These are phyloP conservation scores for Mesorhabditis spiculigera DNA, from an alignment of 2,888 invertebrate species.

Conservation along the genomic window DNA sequence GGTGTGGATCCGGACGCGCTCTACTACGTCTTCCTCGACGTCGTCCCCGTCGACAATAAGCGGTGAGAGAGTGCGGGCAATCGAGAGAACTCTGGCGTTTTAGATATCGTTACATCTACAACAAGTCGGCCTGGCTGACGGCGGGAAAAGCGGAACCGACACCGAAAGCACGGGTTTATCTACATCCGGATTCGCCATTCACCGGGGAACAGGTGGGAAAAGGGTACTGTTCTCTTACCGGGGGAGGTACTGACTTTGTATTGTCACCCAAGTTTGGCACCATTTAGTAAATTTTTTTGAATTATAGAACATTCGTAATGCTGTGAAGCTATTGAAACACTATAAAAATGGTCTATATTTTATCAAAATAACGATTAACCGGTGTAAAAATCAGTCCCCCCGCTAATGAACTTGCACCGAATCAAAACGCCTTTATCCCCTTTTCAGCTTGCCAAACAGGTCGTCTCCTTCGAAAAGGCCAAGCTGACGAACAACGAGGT, in stretches of 20 bases:
- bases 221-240: too few relatives aligned
- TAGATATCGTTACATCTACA: conserved; percentile 93
- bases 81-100: conserved; percentile 61
- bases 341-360: too few relatives aligned
- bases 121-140: conserved; percentile 93
- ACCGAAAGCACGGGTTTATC: conserved; percentile 70
- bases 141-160: conserved; percentile 74
- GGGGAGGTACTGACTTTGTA: not conserved
- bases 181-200: conserved; percentile 94
- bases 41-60: conserved; percentile 80
- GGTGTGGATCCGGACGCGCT: conserved; percentile 67
- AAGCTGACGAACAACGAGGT: conserved; percentile 97
- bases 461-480: conserved; percentile 91
- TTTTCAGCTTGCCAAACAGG: conserved; percentile 42
- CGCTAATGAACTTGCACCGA: too few relatives aligned
- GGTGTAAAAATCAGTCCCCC: too few relatives aligned
- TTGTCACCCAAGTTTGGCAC: too few relatives aligned
- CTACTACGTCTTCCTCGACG: conserved; percentile 90
- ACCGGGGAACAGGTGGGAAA: conserved; percentile 82
- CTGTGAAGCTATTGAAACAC: too few relatives aligned
- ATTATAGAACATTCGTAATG: too few relatives aligned
- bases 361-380: too few relatives aligned
- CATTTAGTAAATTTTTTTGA: too few relatives aligned
- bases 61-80: conserved; percentile 14
- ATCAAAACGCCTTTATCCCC: not conserved